phyloP scores from a whole-genome alignment of 2,113 vertebrate genomes.

The Albula goreensis region DNA sequence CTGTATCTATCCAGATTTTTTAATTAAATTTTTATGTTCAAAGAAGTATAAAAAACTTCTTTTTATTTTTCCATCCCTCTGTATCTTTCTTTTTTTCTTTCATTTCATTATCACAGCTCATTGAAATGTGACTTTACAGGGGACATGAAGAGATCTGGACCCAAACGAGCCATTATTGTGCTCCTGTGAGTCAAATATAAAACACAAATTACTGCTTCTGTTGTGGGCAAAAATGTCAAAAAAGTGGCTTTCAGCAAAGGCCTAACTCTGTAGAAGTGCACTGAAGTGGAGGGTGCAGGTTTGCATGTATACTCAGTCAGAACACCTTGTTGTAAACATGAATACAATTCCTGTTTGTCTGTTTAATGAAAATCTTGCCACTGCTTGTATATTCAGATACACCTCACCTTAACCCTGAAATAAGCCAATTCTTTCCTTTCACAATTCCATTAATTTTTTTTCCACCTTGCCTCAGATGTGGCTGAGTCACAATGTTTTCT shows the following conservation, averaged over 20 bases:
- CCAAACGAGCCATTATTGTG: background rate
- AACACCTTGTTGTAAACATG: background rate
- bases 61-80: background rate
- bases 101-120: conserved; percentile 5
- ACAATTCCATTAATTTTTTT: too few relatives aligned
- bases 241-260: background rate
- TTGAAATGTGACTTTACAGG: background rate
- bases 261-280: background rate
- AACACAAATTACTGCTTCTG: conserved; percentile 23
- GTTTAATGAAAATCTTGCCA: background rate
- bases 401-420: background rate
- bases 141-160: background rate
- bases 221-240: conserved; percentile 61
- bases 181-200: background rate
- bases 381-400: background rate
- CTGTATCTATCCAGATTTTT: background rate
- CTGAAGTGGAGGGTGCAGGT: background rate
- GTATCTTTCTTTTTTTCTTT: background rate
- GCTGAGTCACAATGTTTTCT: too few relatives aligned
- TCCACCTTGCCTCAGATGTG: too few relatives aligned
- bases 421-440: too few relatives aligned
- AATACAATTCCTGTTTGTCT: background rate
- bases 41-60: background rate
- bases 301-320: background rate
- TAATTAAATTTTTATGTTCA: background rate